Percentiles rank a stretch among this genome's conserved stretches.
These are phyloP conservation scores for Cheilinus undulatus DNA, from an alignment of 2,113 vertebrate species.

Conservation along the genomic window DNA sequence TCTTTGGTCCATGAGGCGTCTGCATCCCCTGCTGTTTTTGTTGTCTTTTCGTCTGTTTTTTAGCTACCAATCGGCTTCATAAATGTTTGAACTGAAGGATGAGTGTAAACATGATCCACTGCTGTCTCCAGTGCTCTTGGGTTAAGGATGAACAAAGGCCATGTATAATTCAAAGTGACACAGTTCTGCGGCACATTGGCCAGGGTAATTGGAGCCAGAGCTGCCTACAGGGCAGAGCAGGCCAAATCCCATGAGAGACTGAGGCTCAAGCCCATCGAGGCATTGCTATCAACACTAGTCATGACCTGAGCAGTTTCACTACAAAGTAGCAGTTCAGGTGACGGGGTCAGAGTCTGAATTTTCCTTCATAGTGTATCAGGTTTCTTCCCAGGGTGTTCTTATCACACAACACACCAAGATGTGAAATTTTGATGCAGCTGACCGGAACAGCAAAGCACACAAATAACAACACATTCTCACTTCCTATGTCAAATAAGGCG, in stretches of 20 bases:
- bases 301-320: constrained; percentile 57
- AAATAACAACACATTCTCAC: background rate
- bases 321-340: constrained; percentile 66
- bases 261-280: constrained; percentile 25
- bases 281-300: constrained; percentile 60
- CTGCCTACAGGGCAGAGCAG: constrained; percentile 61
- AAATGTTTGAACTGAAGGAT: constrained; percentile 76
- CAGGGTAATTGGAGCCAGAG: constrained; percentile 74
- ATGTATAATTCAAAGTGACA: constrained; percentile 82
- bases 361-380: constrained; percentile 55
- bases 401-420: constrained; percentile 23
- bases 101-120: constrained; percentile 83
- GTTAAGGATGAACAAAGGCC: constrained; percentile 82
- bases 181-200: constrained; percentile 73
- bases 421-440: constrained; percentile 40
- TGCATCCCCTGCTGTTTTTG: background rate
- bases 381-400: constrained; percentile 64
- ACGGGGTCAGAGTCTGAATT: constrained; percentile 67
- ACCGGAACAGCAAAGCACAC: background rate
- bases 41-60: constrained; percentile 11
- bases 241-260: constrained; percentile 48
- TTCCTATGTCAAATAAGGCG: background rate
- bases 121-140: constrained; percentile 78
- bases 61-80: constrained; percentile 62
- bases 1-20: too few species aligned